A percentile compares a stretch with the other conserved stretches of the same genome.
Evolutionary conservation across 2,797 vertebrate species (phyloP).

Genomic region (Triplophysa bombifrons): DNA sequence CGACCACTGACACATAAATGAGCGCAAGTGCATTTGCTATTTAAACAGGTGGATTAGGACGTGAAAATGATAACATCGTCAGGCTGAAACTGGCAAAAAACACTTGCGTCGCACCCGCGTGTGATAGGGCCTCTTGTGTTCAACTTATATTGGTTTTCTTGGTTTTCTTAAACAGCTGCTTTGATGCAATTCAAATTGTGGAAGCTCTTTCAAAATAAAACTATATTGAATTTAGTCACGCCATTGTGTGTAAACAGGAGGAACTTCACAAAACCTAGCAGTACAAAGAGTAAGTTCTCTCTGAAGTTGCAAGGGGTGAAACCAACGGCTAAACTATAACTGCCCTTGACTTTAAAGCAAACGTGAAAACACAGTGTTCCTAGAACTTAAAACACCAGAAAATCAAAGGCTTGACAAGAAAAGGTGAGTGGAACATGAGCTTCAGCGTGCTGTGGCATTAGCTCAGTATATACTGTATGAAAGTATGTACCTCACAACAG

Average conservation of each 20-base stretch:
- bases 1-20: no score
- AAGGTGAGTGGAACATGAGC: neutral
- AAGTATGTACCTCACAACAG: slow-evolving; percentile 26
- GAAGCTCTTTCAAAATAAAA: no score
- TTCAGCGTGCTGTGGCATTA: neutral
- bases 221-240: no score
- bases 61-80: no score
- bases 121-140: no score
- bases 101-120: no score
- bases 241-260: neutral
- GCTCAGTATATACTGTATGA: neutral
- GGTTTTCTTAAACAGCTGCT: no score
- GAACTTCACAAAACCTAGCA: neutral
- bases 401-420: neutral
- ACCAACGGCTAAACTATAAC: neutral
- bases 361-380: neutral
- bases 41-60: no score
- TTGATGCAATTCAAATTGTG: no score
- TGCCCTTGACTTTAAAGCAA: neutral
- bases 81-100: no score
- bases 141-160: no score
- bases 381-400: neutral
- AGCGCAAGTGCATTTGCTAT: no score
- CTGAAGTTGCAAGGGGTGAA: neutral
- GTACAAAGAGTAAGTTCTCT: neutral